Percentiles rank a stretch among this genome's conserved stretches.
phyloP scores from a whole-genome alignment of 1,140 invertebrate genomes.

The Nautilus pompilius region DNA sequence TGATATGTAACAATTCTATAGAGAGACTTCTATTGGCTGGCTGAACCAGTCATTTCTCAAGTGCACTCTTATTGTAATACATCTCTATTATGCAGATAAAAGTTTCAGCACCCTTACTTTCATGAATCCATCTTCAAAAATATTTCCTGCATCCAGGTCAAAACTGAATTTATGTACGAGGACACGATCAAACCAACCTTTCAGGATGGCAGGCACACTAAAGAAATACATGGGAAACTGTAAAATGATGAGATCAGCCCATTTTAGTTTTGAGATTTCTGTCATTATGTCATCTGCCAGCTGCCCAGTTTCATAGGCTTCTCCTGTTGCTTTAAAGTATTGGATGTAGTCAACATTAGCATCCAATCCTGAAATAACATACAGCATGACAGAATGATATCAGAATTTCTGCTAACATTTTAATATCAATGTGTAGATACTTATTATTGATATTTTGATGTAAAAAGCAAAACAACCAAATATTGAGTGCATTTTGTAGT shows the following conservation, averaged over 20 bases:
- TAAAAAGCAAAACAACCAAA: no score
- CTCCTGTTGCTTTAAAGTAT: neutral
- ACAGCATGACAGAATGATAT: no score
- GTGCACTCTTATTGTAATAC: no score
- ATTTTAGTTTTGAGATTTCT: no score
- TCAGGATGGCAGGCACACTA: conserved; percentile 25
- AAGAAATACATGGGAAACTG: conserved; percentile 31
- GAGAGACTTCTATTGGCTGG: no score
- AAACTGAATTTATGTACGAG: conserved; percentile 6
- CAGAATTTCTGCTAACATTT: no score
- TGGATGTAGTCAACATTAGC: neutral
- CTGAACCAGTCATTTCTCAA: no score
- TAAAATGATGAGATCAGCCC: conserved; percentile 25
- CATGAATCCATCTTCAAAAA: conserved; percentile 11
- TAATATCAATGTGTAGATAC: no score
- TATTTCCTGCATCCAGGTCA: neutral
- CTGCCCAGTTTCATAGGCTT: neutral
- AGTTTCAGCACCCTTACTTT: neutral
- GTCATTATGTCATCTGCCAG: no score
- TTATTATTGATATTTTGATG: no score
- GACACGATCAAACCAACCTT: conserved; percentile 29
- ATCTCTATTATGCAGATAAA: neutral
- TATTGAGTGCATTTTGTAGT: no score
- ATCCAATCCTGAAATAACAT: neutral
- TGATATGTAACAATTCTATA: no score